Conservation (phyloP, 2,888 invertebrate genomes). For the Hoplodrina blanda region DNA sequence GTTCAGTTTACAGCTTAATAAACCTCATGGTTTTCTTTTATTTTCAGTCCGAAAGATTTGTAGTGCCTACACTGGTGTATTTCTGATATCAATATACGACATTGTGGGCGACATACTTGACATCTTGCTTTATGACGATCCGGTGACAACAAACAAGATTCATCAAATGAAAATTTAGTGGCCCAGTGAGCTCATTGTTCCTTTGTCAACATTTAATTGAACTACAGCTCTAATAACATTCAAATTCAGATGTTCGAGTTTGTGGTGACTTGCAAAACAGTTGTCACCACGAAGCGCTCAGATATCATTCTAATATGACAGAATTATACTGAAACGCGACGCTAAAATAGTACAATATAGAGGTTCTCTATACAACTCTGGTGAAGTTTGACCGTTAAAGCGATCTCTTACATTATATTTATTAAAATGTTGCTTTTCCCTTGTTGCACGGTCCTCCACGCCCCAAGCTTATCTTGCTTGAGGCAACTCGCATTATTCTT, state of each 20-base stretch:
- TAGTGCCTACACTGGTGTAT: conserved; percentile 11
- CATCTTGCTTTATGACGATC: conserved; percentile 36
- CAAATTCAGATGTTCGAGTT: conserved; percentile 50
- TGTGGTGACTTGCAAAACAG: conserved; percentile 58
- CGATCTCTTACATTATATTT: conserved; percentile 67
- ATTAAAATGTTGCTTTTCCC: conserved; percentile 64
- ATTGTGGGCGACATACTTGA: conserved; percentile 30
- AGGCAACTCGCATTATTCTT: conserved; percentile 79
- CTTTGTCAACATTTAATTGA: conserved; percentile 67
- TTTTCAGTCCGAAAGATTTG: conserved; percentile 27
- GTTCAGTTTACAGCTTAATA: conserved; percentile 48
- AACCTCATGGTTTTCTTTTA: conserved; percentile 40
- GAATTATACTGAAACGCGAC: conserved; percentile 21
- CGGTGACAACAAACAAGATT: conserved; percentile 42
- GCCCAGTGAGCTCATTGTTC: conserved; percentile 52
- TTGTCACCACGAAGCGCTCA: conserved; percentile 32
- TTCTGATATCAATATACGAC: conserved; percentile 34
- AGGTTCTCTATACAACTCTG: conserved; percentile 25
- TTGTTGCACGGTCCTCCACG: conserved; percentile 59
- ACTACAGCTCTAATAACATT: conserved; percentile 63
- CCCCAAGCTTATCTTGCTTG: conserved; percentile 67
- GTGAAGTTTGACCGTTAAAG: conserved; percentile 58
- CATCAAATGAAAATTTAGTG: conserved; percentile 56
- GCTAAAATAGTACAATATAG: conserved; percentile 16
- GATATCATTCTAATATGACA: conserved; percentile 19